phyloP scores from a whole-genome alignment of 1,140 invertebrate species.

The Phymastichus coffea region DNA sequence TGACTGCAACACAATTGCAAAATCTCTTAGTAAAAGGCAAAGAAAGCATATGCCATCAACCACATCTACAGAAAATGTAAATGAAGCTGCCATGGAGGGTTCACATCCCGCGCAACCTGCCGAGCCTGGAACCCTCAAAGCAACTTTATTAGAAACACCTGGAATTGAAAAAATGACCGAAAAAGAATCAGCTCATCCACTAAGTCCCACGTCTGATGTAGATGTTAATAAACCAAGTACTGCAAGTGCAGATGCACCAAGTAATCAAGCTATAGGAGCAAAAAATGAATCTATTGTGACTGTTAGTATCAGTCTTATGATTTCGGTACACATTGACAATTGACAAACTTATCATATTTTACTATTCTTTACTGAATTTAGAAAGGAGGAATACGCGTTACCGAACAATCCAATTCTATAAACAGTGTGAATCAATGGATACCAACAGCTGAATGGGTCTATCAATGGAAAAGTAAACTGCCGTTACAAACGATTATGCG shows the following conservation, averaged over 20 bases:
- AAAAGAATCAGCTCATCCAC: constrained; percentile 82
- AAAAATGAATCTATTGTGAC: constrained; percentile 45
- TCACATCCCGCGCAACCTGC: constrained; percentile 83
- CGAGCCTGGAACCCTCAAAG: constrained; percentile 86
- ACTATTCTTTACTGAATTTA: constrained; percentile 27
- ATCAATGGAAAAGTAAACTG: constrained; percentile 94
- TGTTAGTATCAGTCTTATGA: constrained; percentile 36
- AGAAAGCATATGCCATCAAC: constrained; percentile 53
- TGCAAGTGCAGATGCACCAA: constrained; percentile 27
- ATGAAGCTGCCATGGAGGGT: constrained; percentile 78
- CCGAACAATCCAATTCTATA: constrained; percentile 35
- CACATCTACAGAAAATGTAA: constrained; percentile 49
- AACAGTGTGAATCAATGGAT: constrained; percentile 64
- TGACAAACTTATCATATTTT: constrained; percentile 3
- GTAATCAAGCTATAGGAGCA: constrained; percentile 24
- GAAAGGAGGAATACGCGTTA: constrained; percentile 56
- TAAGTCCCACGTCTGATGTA: constrained; percentile 46
- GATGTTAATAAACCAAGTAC: constrained; percentile 34
- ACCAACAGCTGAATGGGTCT: constrained; percentile 91
- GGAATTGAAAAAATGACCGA: constrained; percentile 95
- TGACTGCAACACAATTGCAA: constrained; percentile 86
- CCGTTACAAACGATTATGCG: constrained; percentile 99
- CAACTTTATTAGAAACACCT: constrained; percentile 85
- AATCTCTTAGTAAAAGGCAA: constrained; percentile 73
- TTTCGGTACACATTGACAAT: no score